Base-by-base conservation (phyloP, 92 coral and sea anemone genomes). In the Heteractis magnifica region DNA sequence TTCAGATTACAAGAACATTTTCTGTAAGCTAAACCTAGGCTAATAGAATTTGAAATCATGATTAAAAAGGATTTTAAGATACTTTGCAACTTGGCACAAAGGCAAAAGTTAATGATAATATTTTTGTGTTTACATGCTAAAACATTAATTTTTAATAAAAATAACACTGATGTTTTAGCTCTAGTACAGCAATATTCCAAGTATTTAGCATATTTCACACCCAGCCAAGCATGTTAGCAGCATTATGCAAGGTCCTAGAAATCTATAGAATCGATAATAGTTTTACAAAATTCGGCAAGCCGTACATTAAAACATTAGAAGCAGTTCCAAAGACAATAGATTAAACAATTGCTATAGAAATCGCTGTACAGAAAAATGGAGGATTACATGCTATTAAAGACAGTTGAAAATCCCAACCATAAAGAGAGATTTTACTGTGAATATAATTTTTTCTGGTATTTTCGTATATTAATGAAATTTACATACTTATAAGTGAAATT, bases 171-270 rank as follows among this genome's bases (percentile, higher is more conserved):
- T 16, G 78, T 49, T 49, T 49, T 15, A 49, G 21, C 56, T 10
- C 53, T 49, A 15, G 9, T 49, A 12, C 53, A 74, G 56, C 49
- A 68, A 21, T 68, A 68, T 23, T 23, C 49, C 11, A 11, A 26
- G 13, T 68, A 26, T 26, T 41, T 81, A 19, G 77, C 64, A 81
- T 81, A 49, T 81, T 23, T 68, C 77, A 70, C 77, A 81, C n/a
- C 52, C 64, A 68, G 8, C 44, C 56, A 81, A 51, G 84, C 84
- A 68, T 51, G 21, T 23, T 44, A 18, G 72, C 16, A 80, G 21
- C 9, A 49, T 64, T 68, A 48, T 68, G 12, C 13, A 21, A 11
- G 49, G 0, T 64, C 16, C 50, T 14, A 16, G 49, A 70, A 77
- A 23, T 59, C 65, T 53, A 55, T 53, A 52, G 80, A 51, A 51